Evolutionary conservation across 2,888 invertebrate genomes (phyloP), one percentile per base, ranked within the genome.

Genomic region (Cantharis flavilabris): DNA sequence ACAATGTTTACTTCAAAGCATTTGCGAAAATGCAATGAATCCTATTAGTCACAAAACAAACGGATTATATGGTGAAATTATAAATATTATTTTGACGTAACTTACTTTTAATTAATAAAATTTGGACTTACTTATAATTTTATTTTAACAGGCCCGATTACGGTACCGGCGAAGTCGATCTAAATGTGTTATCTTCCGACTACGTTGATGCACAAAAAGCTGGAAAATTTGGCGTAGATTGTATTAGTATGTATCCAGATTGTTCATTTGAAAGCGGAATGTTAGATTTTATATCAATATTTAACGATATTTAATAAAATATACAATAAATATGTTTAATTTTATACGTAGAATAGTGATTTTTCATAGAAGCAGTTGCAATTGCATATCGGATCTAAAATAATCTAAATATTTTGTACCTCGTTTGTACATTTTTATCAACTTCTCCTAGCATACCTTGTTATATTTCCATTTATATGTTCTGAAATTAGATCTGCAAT

Each of bases 31-130:
- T 80, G 92, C 94, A 62, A 92, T 94, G 3, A 91, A 92, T 82
- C 89, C 91, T 78, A 92, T 94, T 71, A 90, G 92, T 84, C 92
- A 92, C 83, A 84, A 85, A 77, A 83, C 85, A 62, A 93, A 93
- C 83, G 94, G 95, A 5, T 89, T 96, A 83, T 90, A 94, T 80
- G 94, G 93, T 26, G 93, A 95, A 89, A 90, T 96, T 84, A 89
- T 94, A 80, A 93, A 95, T 88, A 92, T 95, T 82, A 87, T 95
- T 84, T 91, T 96, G 86, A 94, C 94, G 92, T 94, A 89, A 92
- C 92, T 90, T 14, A 71, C 62, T 23, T 9, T 20, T 30, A 33
- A 18, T 70, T 28, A 62, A 62, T 0, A 64, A 71, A 64, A 18
- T 23, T 14, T 23, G 11, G 16, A n/a, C n/a, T 64, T 73, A n/a